Conservation (phyloP, 2,797 vertebrate species). For the Callimico goeldii region DNA sequence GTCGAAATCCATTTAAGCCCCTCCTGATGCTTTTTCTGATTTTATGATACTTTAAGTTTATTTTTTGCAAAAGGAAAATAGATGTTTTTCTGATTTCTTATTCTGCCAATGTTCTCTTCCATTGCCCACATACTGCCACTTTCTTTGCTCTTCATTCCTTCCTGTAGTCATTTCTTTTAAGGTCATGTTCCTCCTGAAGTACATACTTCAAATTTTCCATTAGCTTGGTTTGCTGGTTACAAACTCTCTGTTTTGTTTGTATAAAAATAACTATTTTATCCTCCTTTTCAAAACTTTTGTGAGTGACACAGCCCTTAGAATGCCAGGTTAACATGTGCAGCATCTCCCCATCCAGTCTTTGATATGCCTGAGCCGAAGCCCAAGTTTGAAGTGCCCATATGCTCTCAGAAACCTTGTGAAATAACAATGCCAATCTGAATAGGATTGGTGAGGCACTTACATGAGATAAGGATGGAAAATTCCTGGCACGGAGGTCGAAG, state of each 20-base stretch:
- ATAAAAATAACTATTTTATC: constrained; percentile 27
- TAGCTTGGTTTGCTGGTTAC: not conserved
- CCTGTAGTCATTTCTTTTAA: not conserved
- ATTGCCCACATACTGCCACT: not conserved
- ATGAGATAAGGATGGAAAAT: constrained; percentile 18
- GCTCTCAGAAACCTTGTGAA: not conserved
- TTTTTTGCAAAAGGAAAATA: not conserved
- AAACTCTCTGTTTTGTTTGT: constrained; percentile 2
- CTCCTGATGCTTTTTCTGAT: not conserved
- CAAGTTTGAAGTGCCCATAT: not conserved
- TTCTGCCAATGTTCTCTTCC: not conserved
- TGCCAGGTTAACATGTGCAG: not conserved
- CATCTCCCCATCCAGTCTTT: not conserved
- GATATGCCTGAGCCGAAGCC: not conserved
- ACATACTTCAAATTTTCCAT: constrained; percentile 44
- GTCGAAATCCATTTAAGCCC: not conserved
- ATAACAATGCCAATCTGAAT: not conserved
- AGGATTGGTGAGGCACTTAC: not conserved
- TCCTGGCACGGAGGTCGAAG: not conserved
- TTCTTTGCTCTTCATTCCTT: not conserved
- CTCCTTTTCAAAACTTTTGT: not conserved
- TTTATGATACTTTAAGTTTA: not conserved
- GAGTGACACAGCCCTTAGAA: not conserved
- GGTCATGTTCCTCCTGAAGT: constrained; percentile 1
- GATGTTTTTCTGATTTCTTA: not conserved